phyloP scores from a whole-genome alignment of 2,888 invertebrate species.

The Netelia fuscicornis region DNA sequence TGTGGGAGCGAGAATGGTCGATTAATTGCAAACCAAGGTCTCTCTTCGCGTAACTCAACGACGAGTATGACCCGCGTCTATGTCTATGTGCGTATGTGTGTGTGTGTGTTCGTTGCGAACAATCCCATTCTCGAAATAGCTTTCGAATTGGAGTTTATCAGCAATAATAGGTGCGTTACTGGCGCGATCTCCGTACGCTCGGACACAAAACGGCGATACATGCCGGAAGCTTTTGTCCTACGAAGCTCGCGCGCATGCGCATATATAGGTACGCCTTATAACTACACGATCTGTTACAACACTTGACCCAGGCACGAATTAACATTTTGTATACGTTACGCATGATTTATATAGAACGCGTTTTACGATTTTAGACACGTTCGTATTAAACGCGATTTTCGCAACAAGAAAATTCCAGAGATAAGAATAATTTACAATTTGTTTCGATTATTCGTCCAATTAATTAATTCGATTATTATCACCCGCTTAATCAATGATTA shows the following conservation, averaged over 20 bases:
- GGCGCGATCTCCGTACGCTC: constrained; percentile 38
- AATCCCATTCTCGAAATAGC: constrained; percentile 61
- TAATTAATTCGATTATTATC: background rate
- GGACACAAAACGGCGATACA: constrained; percentile 54
- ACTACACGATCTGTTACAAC: too few species aligned
- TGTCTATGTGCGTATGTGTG: too few species aligned
- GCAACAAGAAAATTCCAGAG: background rate
- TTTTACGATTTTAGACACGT: too few species aligned
- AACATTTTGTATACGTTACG: too few species aligned
- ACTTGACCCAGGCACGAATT: too few species aligned
- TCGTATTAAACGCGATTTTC: too few species aligned
- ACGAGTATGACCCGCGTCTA: constrained; percentile 35
- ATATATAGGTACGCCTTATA: background rate
- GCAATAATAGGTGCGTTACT: constrained; percentile 53
- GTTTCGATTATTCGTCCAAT: background rate
- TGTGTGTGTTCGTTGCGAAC: constrained; percentile 21
- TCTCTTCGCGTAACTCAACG: constrained; percentile 45
- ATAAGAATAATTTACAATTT: background rate
- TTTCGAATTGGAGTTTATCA: constrained; percentile 62
- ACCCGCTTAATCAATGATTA: background rate
- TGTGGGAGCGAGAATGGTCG: constrained; percentile 52
- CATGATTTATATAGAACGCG: too few species aligned
- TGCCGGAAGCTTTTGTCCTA: constrained; percentile 45
- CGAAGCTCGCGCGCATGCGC: background rate
- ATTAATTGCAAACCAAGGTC: constrained; percentile 65